Conservation (phyloP, 2,797 vertebrate genomes). For the Peromyscus attwateri region DNA sequence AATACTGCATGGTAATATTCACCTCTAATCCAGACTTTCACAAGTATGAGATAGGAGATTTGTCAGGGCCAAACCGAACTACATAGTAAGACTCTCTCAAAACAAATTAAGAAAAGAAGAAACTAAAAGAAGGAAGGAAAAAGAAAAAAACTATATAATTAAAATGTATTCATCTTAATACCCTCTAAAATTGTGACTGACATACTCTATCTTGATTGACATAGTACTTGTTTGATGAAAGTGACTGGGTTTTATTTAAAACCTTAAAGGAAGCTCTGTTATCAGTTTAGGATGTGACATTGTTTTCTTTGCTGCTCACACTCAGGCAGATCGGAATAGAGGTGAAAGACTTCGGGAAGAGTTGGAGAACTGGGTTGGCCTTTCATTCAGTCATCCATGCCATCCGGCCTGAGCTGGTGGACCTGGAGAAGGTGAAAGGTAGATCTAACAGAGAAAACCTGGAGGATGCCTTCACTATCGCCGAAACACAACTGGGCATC, state of each 20-base stretch:
- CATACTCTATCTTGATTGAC: neutral
- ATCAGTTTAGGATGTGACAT: neutral
- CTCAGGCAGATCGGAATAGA: slow-evolving; percentile 93
- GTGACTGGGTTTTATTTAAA: neutral
- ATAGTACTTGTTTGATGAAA: neutral
- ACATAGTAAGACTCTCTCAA: neutral
- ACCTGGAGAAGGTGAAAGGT: slow-evolving; percentile 93
- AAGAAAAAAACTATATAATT: neutral
- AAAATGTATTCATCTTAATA: neutral
- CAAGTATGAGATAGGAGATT: neutral
- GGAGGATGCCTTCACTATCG: slow-evolving; percentile 95
- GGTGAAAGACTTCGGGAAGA: slow-evolving; percentile 97
- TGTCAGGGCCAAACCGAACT: neutral
- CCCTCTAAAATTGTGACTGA: neutral
- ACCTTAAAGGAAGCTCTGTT: neutral
- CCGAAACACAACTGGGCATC: slow-evolving; percentile 95
- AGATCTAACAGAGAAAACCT: slow-evolving; percentile 95
- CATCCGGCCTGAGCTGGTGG: slow-evolving; percentile 95
- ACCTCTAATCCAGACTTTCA: neutral
- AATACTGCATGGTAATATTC: neutral
- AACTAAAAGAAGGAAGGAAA: neutral
- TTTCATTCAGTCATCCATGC: slow-evolving; percentile 96
- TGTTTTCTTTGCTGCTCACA: slow-evolving; percentile 44
- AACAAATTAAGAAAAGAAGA: neutral
- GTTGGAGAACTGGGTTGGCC: slow-evolving; percentile 97